Evolutionary conservation across 1,140 invertebrate species (phyloP).

Genomic region (Rhagoletis pomonella): DNA sequence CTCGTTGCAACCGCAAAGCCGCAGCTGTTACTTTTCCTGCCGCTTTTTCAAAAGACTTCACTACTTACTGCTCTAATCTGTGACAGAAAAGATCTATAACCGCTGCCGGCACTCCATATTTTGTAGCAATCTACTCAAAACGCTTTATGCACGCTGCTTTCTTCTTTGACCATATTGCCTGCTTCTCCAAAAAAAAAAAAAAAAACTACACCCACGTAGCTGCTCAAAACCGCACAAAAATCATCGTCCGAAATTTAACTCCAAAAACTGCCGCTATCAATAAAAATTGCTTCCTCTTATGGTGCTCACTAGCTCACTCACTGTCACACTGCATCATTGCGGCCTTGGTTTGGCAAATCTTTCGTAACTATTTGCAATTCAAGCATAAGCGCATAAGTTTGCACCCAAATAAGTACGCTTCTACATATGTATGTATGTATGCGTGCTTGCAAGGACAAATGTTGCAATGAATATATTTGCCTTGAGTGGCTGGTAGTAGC

Average conservation of each 20-base stretch:
- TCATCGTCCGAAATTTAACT: conserved; percentile 2
- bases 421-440: background rate
- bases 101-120: background rate
- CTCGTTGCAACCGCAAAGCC: too few relatives aligned
- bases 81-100: background rate
- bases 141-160: background rate
- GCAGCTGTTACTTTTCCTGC: conserved; percentile 12
- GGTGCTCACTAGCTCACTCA: background rate
- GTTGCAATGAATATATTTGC: conserved; percentile 59
- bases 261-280: conserved; percentile 46
- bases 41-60: background rate
- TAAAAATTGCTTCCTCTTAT: conserved; percentile 3
- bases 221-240: background rate
- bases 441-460: conserved; percentile 52
- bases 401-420: conserved; percentile 5
- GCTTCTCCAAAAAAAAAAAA: background rate
- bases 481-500: background rate
- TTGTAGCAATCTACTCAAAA: background rate
- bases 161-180: background rate
- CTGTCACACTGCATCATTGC: background rate
- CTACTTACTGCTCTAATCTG: background rate
- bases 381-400: conserved; percentile 54
- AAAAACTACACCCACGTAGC: background rate
- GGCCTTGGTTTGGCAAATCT: conserved; percentile 46
- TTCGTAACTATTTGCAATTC: conserved; percentile 58